Conservation (phyloP, 2,888 invertebrate species). For the Acronicta leporina region DNA sequence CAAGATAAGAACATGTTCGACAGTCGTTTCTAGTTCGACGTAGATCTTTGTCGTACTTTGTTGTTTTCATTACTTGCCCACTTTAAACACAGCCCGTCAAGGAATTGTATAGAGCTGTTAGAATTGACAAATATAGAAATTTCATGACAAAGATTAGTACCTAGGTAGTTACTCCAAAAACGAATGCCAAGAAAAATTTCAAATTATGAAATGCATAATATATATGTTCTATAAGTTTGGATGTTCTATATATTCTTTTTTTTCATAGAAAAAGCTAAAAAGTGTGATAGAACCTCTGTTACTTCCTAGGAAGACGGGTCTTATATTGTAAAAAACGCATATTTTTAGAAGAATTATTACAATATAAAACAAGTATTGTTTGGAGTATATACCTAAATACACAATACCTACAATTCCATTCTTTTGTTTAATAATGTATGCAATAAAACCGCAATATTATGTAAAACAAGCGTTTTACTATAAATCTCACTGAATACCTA, state of each 20-base stretch:
- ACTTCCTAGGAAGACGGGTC: too few relatives aligned
- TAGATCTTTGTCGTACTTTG: constrained; percentile 51
- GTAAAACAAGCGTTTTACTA: constrained; percentile 15
- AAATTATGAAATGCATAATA: too few relatives aligned
- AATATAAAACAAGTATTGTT: not conserved
- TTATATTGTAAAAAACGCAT: too few relatives aligned
- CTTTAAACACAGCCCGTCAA: constrained; percentile 25
- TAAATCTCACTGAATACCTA: constrained; percentile 10
- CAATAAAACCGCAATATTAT: constrained; percentile 2
- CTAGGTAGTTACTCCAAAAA: too few relatives aligned
- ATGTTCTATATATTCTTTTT: too few relatives aligned
- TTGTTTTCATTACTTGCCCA: constrained; percentile 51
- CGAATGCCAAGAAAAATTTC: too few relatives aligned
- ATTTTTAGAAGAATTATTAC: too few relatives aligned
- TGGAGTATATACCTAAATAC: not conserved
- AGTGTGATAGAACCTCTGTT: too few relatives aligned
- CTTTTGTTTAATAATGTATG: constrained; percentile 1
- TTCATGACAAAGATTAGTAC: too few relatives aligned
- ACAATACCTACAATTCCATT: not conserved
- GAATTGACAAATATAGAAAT: not conserved
- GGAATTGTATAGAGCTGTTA: constrained; percentile 31
- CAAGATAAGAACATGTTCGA: constrained; percentile 44
- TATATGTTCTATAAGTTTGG: too few relatives aligned
- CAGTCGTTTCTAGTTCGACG: constrained; percentile 34
- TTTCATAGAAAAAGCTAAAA: too few relatives aligned